Evolutionary conservation across 1,140 invertebrate genomes (phyloP), one percentile per base, ranked within the genome.

Genomic region (Aphelenchoides fujianensis): DNA sequence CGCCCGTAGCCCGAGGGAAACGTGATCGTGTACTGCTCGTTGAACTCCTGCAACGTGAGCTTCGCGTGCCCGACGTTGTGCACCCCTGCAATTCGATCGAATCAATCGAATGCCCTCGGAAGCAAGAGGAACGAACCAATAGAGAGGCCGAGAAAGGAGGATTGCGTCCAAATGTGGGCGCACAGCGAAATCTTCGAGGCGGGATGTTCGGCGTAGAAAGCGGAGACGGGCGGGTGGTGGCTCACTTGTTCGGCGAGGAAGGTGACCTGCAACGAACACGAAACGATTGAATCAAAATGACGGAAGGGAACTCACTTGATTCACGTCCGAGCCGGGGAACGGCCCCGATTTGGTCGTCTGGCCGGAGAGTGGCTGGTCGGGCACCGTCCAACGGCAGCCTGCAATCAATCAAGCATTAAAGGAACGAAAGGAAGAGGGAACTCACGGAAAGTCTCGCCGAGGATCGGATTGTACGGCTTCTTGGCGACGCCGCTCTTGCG

Each of bases 241-340:
- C 94, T 97, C 2, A 99, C 96, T 88, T 98, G 96, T 86, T 98
- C 96, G 1, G 95, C 94, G 71, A 95, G 89, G 86, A 97, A 98
- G 0, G 80, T 84, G 12, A 88, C 70, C 74, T 76, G n/a, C n/a
- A n/a, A 34, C 36, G 35, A 41, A 52, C 61, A n/a, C 32, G 19
- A 59, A 52, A 48, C 1, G 23, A 34, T 0, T 2, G 30, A n/a
- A n/a, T n/a, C 16, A 53, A 27, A 19, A 36, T 72, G 27, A 12
- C 35, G 2, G 27, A 23, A 53, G 28, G 16, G n/a, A n/a, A 66
- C 12, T 0, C 27, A 78, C 78, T 36, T 83, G 81, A 70, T 84
- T 84, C 16, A 64, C 64, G 34, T 82, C 81, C 19, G 76, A 76
- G n/a, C 82, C 81, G 9, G 82, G 83, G 62, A 82, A 84, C 19